Conservation (phyloP, 2,113 vertebrate species). For the Plectropomus leopardus region DNA sequence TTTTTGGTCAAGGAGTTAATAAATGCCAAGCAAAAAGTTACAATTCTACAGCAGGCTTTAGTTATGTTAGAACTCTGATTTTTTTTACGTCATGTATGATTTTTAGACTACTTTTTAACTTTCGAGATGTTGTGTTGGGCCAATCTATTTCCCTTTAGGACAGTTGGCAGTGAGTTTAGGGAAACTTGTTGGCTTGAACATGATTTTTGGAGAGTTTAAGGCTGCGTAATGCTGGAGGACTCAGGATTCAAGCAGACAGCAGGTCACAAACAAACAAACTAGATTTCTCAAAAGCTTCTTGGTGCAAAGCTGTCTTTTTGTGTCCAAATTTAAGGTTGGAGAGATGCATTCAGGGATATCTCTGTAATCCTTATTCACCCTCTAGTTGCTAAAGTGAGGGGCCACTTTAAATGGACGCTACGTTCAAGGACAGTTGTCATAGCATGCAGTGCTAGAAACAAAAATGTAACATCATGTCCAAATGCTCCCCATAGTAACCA, state of each 20-base stretch:
- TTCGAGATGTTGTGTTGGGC: not conserved
- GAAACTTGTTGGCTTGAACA: constrained; percentile 17
- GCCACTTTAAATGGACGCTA: not conserved
- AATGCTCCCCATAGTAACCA: not conserved
- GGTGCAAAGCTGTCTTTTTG: not conserved
- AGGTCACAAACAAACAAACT: constrained; percentile 8
- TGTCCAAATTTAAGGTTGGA: not conserved
- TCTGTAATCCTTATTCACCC: not conserved
- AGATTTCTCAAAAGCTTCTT: not conserved
- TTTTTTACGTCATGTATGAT: constrained; percentile 30
- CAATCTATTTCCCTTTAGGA: constrained; percentile 14
- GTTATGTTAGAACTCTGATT: constrained; percentile 81
- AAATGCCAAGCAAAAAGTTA: constrained; percentile 63
- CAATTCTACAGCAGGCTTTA: constrained; percentile 93
- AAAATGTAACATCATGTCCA: constrained; percentile 6
- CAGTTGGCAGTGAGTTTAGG: not conserved
- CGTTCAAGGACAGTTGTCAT: not conserved
- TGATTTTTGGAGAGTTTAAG: not conserved
- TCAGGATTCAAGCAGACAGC: constrained; percentile 21
- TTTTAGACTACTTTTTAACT: constrained; percentile 16
- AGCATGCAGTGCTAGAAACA: not conserved
- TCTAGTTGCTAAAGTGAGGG: not conserved
- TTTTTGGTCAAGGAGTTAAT: constrained; percentile 97
- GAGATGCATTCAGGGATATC: not conserved
- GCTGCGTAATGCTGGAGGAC: constrained; percentile 11